Percentiles rank a stretch among this genome's conserved stretches.
Evolutionary conservation across 2,113 vertebrate species (phyloP).

Genomic region (Malaclemys terrapin): DNA sequence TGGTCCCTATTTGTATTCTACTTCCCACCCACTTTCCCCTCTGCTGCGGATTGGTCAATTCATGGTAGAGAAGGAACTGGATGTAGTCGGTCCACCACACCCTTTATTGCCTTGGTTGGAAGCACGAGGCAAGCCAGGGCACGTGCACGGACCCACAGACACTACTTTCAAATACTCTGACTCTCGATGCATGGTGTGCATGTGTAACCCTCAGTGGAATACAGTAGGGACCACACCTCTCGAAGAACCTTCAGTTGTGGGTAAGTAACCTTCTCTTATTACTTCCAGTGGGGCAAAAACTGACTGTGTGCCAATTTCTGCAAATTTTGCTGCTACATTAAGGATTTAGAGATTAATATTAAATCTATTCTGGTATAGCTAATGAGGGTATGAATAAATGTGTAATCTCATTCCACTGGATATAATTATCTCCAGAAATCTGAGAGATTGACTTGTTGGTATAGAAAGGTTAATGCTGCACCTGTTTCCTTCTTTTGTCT

Average conservation of each 20-base stretch:
- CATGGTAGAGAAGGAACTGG: not conserved
- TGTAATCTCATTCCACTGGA: not conserved
- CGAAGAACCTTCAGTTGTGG: not conserved
- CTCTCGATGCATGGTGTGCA: too few relatives aligned
- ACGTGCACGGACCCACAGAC: not conserved
- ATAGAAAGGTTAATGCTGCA: constrained; percentile 36
- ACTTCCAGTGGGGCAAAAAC: not conserved
- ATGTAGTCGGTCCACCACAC: not conserved
- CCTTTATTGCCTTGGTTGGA: not conserved
- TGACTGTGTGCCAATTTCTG: not conserved
- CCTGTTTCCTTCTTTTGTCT: constrained; percentile 10
- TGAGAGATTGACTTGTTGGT: not conserved
- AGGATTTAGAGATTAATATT: not conserved
- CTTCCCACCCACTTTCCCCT: not conserved
- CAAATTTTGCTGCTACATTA: not conserved
- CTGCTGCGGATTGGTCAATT: not conserved
- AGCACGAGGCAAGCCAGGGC: not conserved
- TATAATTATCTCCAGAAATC: not conserved
- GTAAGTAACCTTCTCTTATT: not conserved
- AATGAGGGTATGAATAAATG: constrained; percentile 8
- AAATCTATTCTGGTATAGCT: not conserved
- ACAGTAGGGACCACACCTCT: not conserved
- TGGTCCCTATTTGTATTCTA: not conserved
- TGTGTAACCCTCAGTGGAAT: too few relatives aligned
- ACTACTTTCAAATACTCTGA: not conserved